These are phyloP conservation scores for Ceratosolen fusciceps DNA, from an alignment of 1,140 invertebrate genomes.

Conservation along the genomic window DNA sequence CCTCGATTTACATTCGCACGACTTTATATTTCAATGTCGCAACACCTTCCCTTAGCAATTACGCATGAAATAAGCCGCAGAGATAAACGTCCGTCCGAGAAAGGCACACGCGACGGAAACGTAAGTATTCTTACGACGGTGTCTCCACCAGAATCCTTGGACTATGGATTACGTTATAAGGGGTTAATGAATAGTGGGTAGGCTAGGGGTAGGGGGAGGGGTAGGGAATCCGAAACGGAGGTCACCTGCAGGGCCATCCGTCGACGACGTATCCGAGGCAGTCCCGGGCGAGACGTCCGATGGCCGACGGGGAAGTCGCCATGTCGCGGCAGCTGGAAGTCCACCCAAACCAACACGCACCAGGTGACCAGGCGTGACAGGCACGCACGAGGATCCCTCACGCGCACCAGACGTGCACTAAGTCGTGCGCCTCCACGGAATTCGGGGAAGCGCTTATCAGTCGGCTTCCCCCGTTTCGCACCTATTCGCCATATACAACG, in stretches of 20 bases:
- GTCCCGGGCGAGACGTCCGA: not conserved
- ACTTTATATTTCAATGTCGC: not conserved
- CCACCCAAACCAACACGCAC: not conserved
- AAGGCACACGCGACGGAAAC: too few relatives aligned
- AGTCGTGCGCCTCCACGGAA: not conserved
- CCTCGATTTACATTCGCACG: not conserved
- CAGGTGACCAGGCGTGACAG: not conserved
- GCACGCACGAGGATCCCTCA: not conserved
- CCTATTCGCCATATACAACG: not conserved
- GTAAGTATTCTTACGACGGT: too few relatives aligned
- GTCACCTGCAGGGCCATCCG: slow-evolving; percentile 40
- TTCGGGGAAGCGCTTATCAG: too few relatives aligned
- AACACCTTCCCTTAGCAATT: too few relatives aligned
- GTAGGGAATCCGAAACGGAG: too few relatives aligned
- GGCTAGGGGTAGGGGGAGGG: too few relatives aligned
- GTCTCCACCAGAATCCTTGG: too few relatives aligned
- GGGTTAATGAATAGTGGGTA: too few relatives aligned
- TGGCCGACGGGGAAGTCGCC: not conserved
- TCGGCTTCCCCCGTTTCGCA: not conserved
- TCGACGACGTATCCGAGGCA: not conserved
- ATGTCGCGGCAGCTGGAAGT: not conserved
- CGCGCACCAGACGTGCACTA: not conserved
- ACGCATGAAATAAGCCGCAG: too few relatives aligned
- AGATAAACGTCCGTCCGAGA: too few relatives aligned
- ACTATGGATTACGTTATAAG: too few relatives aligned